Evolutionary conservation across 2,113 vertebrate genomes (phyloP), one percentile per base, ranked within the genome.

Genomic region (Thalassoma bifasciatum): DNA sequence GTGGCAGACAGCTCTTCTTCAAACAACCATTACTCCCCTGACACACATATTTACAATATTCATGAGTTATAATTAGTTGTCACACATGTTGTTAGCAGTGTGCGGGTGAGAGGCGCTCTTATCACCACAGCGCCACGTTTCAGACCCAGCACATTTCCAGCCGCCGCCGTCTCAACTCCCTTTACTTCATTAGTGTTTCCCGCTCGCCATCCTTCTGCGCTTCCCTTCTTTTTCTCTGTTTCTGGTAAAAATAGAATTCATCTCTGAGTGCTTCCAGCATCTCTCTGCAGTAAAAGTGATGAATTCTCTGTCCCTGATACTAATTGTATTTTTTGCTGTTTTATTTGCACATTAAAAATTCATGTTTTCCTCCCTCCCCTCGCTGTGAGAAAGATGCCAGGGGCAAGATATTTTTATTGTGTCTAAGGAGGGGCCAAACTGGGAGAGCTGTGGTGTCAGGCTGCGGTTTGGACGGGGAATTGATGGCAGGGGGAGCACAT

Each of bases 21-120:
- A 86, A 85, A 84, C 69, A 81, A 1, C 50, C 77, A 64, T 72
- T 66, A 59, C 76, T 88, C 57, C 85, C 72, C 71, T 38, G 73
- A 74, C 75, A 73, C 69, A 58, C 71, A 81, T 73, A 65, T 84
- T 89, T 87, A 76, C 77, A 89, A 89, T 87, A 89, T 89, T 86
- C 85, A 88, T 67, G 87, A 74, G 56, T 77, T 72, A 77, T 89
- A 92, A 91, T 91, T 86, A 84, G 80, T 85, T 88, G 90, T 92
- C 88, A 80, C 79, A 80, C 85, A 69, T 77, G 75, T 75, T 83
- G 86, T 85, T 89, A 72, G 77, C 88, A 36, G 75, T 76, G 70
- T 84, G 79, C 69, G 73, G 52, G 67, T 44, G 74, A 88, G 79
- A 77, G 66, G 81, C 69, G 49, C 64, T 61, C 82, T 87, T 89